These are phyloP conservation scores for Drosophila pullipes DNA, from an alignment of 2,888 invertebrate species.

Conservation along the genomic window DNA sequence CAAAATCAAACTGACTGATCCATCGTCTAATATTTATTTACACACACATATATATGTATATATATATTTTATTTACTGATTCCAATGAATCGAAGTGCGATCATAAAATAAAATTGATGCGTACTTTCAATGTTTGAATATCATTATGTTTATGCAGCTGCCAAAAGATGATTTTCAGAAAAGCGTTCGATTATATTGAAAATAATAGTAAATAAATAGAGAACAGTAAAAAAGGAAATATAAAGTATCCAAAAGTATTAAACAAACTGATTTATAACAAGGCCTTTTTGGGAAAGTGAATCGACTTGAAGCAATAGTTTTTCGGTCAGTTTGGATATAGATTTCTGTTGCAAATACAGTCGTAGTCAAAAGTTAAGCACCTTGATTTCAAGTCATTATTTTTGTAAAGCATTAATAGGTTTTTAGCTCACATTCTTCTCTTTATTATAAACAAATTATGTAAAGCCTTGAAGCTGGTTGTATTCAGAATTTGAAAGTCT, in stretches of 20 bases:
- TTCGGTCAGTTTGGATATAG: background rate
- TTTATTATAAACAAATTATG: background rate
- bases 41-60: conserved; percentile 37
- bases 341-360: background rate
- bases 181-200: background rate
- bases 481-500: conserved; percentile 15
- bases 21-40: conserved; percentile 49
- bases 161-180: conserved; percentile 29
- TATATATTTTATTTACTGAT: conserved; percentile 27
- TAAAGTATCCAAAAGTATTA: background rate
- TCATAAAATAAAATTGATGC: conserved; percentile 39
- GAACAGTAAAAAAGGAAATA: background rate
- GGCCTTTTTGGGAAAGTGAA: background rate
- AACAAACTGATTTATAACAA: background rate
- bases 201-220: conserved; percentile 14
- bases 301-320: background rate
- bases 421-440: background rate
- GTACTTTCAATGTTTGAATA: conserved; percentile 36
- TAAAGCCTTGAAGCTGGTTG: background rate
- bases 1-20: conserved; percentile 34
- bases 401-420: background rate
- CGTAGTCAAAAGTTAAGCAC: background rate
- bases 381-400: background rate
- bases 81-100: conserved; percentile 36
- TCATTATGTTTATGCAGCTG: conserved; percentile 55